These are phyloP conservation scores for Drosophila longiperda DNA, from an alignment of 2,888 invertebrate species.

Conservation along the genomic window DNA sequence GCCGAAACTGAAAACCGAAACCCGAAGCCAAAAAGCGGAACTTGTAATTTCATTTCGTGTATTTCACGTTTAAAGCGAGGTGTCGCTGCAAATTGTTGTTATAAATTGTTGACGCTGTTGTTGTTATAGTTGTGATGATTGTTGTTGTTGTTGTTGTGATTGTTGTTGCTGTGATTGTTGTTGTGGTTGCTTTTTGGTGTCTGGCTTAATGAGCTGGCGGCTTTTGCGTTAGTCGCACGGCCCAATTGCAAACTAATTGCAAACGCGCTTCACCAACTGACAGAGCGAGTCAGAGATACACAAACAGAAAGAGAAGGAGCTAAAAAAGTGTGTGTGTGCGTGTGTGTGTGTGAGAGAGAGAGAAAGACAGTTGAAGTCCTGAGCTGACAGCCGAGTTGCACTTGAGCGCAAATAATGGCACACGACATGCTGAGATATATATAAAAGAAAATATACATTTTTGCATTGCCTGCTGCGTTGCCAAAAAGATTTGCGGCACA, in stretches of 20 bases:
- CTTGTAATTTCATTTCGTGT: conserved; percentile 75
- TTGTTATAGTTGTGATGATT: conserved; percentile 34
- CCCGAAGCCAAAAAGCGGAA: conserved; percentile 70
- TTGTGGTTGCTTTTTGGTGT: conserved; percentile 26
- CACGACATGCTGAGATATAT: conserved; percentile 47
- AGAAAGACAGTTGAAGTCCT: conserved; percentile 4
- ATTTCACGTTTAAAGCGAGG: conserved; percentile 70
- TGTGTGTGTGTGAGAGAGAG: not conserved
- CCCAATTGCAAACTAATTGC: conserved; percentile 80
- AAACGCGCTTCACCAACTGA: conserved; percentile 53
- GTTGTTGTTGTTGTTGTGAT: conserved; percentile 20
- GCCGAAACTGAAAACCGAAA: conserved; percentile 36
- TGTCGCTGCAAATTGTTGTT: conserved; percentile 41
- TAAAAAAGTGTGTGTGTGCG: not conserved
- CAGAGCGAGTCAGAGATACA: not conserved
- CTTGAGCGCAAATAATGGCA: conserved; percentile 74
- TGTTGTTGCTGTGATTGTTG: conserved; percentile 25
- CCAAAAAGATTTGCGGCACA: conserved; percentile 3
- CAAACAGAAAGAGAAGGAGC: not conserved
- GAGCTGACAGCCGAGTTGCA: conserved; percentile 64
- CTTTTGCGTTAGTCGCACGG: conserved; percentile 72
- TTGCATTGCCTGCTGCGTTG: conserved; percentile 1
- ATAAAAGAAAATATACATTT: no score
- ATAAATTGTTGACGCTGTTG: conserved; percentile 15
- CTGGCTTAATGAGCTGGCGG: conserved; percentile 72